Percentiles rank a stretch among this genome's conserved stretches.
phyloP scores from a whole-genome alignment of 2,888 invertebrate species.

The Pollenia amentaria region DNA sequence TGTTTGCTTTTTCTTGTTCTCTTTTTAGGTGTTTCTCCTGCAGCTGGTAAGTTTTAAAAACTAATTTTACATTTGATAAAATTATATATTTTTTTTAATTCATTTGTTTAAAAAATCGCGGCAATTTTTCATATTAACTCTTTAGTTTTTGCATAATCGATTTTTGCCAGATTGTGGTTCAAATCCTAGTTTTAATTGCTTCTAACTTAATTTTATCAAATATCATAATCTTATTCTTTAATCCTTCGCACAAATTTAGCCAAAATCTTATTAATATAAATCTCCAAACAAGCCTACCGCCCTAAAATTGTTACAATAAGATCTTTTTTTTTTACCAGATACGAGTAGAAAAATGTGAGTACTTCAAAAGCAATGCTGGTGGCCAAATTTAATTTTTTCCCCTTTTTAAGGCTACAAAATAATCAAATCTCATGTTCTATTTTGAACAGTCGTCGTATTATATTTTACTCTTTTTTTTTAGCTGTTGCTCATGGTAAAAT shows the following conservation, averaged over 20 bases:
- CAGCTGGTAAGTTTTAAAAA: no score
- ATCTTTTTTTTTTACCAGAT: not conserved
- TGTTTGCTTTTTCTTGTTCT: no score
- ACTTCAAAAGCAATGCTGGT: slow-evolving; percentile 52
- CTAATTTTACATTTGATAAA: no score
- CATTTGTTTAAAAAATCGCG: no score
- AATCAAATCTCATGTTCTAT: slow-evolving; percentile 59
- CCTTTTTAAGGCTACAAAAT: slow-evolving; percentile 41
- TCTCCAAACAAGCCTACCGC: not conserved
- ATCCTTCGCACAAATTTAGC: not conserved
- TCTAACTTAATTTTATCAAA: no score
- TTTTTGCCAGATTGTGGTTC: no score
- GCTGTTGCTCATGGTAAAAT: slow-evolving; percentile 9
- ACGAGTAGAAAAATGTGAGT: not conserved
- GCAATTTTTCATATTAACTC: no score
- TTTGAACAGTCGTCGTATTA: slow-evolving; percentile 40
- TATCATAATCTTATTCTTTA: no score
- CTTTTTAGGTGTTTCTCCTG: no score
- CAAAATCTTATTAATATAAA: not conserved
- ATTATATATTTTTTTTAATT: no score
- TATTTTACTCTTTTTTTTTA: slow-evolving; percentile 11
- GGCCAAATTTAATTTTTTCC: slow-evolving; percentile 41
- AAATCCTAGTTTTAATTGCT: no score
- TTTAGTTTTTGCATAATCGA: no score
- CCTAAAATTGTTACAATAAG: slow-evolving; percentile 14